Base-by-base conservation (phyloP, 2,888 invertebrate species). In the Pilophorus perplexus region DNA sequence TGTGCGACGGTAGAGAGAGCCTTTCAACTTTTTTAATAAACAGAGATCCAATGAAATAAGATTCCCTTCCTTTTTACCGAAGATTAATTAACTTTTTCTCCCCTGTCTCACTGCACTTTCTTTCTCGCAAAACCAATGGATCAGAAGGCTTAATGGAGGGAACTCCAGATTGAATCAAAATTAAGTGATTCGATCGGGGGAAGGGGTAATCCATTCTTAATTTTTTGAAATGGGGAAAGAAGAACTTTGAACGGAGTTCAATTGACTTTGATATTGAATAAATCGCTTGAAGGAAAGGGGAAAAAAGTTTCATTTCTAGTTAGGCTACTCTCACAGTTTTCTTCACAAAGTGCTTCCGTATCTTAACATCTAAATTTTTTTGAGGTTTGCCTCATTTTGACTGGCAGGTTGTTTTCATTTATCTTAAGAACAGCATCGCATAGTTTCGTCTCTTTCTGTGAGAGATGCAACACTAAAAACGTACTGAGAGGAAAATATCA, bases 51-150 rank as follows among this genome's bases (percentile, higher is more conserved):
- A 55, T 33, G 22, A 23, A 5, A 42, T n/a, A 14, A 38, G 38
- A 55, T 55, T 38, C 55, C 2, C 23, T 42, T 22, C 38, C n/a
- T 42, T 42, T 10, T 6, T 14, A 5, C 33, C 6, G 33, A 33
- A 38, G 55, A 55, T 55, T 55, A 55, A 55, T 55, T 55, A 55
- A 55, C 38, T 55, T 55, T 38, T 37, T 38, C 18, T 27, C 38
- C 18, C 55, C 38, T 14, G 10, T 55, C 20, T 18, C 38, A 14
- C 20, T 37, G 16, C 27, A 20, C 38, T 6, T 28, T 16, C 18
- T 14, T 16, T 6, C 52, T 28, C 16, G 5, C 2, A 28, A 52
- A 25, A 52, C 28, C 55, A 55, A 38, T 55, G 22, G 38, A 38
- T 38, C 55, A 38, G 38, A 38, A 55, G 55, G 22, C 38, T 38